Conservation (phyloP, 2,888 invertebrate species). For the Mellilla xanthometata region DNA sequence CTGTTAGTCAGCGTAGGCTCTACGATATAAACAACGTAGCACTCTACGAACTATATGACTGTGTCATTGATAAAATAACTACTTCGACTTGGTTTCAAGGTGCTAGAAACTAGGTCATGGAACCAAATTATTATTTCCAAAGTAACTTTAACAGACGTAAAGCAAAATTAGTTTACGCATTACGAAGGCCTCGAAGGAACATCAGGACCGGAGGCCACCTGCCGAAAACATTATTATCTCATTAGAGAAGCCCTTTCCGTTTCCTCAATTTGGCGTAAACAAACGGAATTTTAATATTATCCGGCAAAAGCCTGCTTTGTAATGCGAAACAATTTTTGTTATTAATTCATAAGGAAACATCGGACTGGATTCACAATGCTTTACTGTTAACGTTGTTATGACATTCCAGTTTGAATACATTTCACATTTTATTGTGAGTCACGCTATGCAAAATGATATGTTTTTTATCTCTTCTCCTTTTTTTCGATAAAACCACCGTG, state of each 20-base stretch:
- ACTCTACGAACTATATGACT: no score
- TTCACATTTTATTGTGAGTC: no score
- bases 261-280: conserved; percentile 62
- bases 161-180: conserved; percentile 22
- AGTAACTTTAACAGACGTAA: conserved; percentile 8
- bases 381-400: conserved; percentile 8
- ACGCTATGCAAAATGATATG: no score
- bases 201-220: conserved; percentile 22
- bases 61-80: no score
- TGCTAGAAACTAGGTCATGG: not conserved
- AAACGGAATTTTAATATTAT: conserved; percentile 68
- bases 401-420: conserved; percentile 4
- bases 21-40: not conserved
- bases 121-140: not conserved
- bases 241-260: conserved; percentile 62
- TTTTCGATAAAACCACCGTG: no score
- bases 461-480: no score
- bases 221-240: conserved; percentile 65
- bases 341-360: conserved; percentile 33
- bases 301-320: conserved; percentile 44
- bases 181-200: conserved; percentile 15
- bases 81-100: not conserved
- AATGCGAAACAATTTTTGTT: conserved; percentile 46
- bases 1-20: not conserved
- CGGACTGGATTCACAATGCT: conserved; percentile 14